Evolutionary conservation across 2,888 invertebrate species (phyloP).

Genomic region (Lycia hirtaria): DNA sequence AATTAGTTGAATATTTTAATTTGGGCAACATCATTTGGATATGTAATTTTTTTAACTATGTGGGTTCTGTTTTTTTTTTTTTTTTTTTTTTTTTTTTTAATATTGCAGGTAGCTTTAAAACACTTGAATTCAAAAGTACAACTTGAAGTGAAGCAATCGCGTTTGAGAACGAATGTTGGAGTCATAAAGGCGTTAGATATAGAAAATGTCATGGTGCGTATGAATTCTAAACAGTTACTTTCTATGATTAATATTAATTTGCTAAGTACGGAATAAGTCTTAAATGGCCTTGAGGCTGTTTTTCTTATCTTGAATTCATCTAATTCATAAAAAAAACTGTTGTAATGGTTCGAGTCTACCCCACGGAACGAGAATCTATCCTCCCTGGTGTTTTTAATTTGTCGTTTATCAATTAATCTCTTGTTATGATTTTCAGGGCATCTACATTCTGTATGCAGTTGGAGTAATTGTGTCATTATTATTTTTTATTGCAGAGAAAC

Average conservation of each 20-base stretch:
- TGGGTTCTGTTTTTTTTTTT: too few relatives aligned
- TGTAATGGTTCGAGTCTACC: too few relatives aligned
- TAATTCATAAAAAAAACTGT: too few relatives aligned
- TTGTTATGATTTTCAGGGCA: conserved; percentile 61
- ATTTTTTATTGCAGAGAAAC: conserved; percentile 55
- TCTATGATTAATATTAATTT: neutral
- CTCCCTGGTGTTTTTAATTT: neutral
- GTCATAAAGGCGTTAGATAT: conserved; percentile 55
- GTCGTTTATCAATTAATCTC: neutral
- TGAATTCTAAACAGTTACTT: too few relatives aligned
- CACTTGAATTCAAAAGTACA: conserved; percentile 83
- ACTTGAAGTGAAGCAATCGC: conserved; percentile 77
- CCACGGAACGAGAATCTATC: too few relatives aligned
- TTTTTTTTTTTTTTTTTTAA: too few relatives aligned
- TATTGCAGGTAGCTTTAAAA: conserved; percentile 77
- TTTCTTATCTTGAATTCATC: too few relatives aligned
- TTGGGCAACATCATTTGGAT: neutral
- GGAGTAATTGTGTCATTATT: conserved; percentile 55
- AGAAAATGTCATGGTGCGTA: conserved; percentile 64
- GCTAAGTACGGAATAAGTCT: neutral
- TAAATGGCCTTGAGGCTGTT: too few relatives aligned
- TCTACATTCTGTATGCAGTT: conserved; percentile 61
- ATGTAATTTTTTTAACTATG: neutral
- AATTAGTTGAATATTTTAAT: too few relatives aligned
- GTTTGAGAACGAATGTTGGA: conserved; percentile 64